Conservation (phyloP, 2,888 invertebrate genomes). For the Thera britannica region DNA sequence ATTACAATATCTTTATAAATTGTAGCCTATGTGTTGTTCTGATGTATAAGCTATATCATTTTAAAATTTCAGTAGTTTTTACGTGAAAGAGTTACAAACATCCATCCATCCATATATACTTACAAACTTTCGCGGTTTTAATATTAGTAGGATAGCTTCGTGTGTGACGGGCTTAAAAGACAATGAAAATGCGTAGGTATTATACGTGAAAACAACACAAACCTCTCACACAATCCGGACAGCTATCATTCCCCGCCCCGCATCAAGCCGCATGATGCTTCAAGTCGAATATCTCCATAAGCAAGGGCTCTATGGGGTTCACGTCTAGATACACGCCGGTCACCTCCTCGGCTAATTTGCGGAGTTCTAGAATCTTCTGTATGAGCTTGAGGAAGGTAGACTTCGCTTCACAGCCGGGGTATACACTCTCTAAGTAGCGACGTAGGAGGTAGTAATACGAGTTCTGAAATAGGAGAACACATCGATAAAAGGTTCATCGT, state of each 20-base stretch:
- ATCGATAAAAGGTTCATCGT: neutral
- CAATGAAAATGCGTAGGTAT: neutral
- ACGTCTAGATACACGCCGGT: slow-evolving; percentile 96
- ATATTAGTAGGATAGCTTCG: too few relatives aligned
- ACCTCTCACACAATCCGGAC: slow-evolving; percentile 13
- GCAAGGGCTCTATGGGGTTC: slow-evolving; percentile 96
- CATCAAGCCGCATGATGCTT: slow-evolving; percentile 83
- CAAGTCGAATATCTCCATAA: slow-evolving; percentile 97
- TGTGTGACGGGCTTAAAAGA: too few relatives aligned
- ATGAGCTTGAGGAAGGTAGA: slow-evolving; percentile 94
- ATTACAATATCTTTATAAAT: too few relatives aligned
- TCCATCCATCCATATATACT: too few relatives aligned
- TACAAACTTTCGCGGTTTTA: too few relatives aligned
- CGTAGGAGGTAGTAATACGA: slow-evolving; percentile 95
- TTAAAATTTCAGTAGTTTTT: too few relatives aligned
- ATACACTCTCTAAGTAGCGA: slow-evolving; percentile 92
- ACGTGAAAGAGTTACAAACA: too few relatives aligned
- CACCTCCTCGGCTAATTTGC: slow-evolving; percentile 95
- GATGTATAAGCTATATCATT: too few relatives aligned
- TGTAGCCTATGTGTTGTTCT: too few relatives aligned
- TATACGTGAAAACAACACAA: slow-evolving; percentile 23
- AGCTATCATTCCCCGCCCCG: neutral
- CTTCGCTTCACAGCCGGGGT: slow-evolving; percentile 94
- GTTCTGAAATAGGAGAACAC: slow-evolving; percentile 82
- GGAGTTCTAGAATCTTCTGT: slow-evolving; percentile 95